A percentile compares a stretch with the other conserved stretches of the same genome.
Conservation (phyloP, 2,113 vertebrate genomes). For the Paradoxurus hermaphroditus region DNA sequence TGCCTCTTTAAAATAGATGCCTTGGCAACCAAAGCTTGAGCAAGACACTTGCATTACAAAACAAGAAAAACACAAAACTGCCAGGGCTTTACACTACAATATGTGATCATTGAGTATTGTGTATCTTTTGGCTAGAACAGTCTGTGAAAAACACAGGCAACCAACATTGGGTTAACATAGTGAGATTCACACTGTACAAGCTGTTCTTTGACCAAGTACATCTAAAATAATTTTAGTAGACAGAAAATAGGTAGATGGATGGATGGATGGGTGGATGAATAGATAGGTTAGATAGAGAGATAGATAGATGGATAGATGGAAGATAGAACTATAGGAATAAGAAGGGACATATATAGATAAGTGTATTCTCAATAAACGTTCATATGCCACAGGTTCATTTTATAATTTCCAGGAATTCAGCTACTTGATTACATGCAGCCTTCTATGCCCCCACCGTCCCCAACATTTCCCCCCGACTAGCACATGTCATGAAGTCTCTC, state of each 20-base stretch:
- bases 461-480: background rate
- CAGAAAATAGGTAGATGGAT: background rate
- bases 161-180: background rate
- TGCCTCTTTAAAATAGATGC: background rate
- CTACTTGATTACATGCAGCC: background rate
- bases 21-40: background rate
- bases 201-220: background rate
- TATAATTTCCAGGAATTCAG: background rate
- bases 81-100: background rate
- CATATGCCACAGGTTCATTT: background rate
- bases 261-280: background rate
- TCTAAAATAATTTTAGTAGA: background rate
- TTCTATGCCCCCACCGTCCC: fast-evolving
- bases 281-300: background rate
- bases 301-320: background rate
- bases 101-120: background rate
- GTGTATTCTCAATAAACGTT: background rate
- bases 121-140: background rate
- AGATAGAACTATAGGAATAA: background rate
- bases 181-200: background rate
- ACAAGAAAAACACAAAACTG: background rate
- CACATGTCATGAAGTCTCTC: background rate
- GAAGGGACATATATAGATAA: background rate
- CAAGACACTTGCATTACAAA: background rate
- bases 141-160: background rate